Base-by-base conservation (phyloP, 2,113 vertebrate species). In the Stegostoma tigrinum region DNA sequence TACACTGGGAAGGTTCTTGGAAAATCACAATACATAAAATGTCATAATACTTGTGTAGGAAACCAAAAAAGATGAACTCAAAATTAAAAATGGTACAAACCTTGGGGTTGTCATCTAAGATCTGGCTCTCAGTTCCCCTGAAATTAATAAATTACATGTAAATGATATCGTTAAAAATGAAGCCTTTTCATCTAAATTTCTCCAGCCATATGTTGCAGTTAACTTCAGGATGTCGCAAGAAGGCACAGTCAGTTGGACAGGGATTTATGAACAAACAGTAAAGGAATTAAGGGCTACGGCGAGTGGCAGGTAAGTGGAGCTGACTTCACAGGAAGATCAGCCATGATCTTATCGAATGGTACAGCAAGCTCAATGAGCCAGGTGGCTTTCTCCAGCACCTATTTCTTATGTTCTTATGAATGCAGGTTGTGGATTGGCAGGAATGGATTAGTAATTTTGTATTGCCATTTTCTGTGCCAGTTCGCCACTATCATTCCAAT, bases 51-150 rank as follows among this genome's bases (percentile, higher is more conserved):
- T 1, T 68, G 23, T 52, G 38, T 42, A 27, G 42, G 34, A 48
- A 19, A 30, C 14, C 42, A 72, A 42, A 94, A 48, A 67, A 23
- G 38, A 14, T 70, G 38, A 52, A 70, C 38, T 34, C 12, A 95
- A 48, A 48, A 48, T 10, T 72, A 52, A 48, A 95, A 27, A 95
- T 15, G 67, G 27, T 52, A 95, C 94, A 34, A 95, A 95, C 94
- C 94, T 95, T 45, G 34, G 94, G 67, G 68, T 34, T 30, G 42
- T 75, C 24, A 52, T 42, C 45, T 72, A 34, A 27, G 94, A 95
- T 95, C 67, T 95, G 94, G 68, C 52, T 75, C 94, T 95, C 94
- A 70, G 27, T 70, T 72, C 75, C 94, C 68, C 94, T 95, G 94
- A 95, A 95, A 95, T 95, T 30, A 95, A 72, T 72, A 95, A 72